Evolutionary conservation across 2,113 vertebrate genomes (phyloP).

Genomic region (Amphilophus citrinellus): DNA sequence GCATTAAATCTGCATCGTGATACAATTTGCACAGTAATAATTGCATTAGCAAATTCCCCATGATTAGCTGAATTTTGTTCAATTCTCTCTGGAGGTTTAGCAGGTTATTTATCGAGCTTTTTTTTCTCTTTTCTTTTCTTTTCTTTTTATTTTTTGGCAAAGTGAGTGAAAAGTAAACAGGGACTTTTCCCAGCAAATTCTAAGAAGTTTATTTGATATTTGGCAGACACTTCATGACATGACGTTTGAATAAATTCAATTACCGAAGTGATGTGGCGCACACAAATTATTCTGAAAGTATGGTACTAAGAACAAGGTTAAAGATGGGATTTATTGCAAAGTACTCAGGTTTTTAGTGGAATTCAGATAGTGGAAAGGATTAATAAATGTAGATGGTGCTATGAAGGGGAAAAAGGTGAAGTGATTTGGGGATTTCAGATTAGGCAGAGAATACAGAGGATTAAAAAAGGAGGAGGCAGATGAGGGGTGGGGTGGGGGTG

Average conservation of each 20-base stretch:
- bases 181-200: neutral
- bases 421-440: too few species aligned
- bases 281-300: neutral
- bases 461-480: neutral
- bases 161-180: neutral
- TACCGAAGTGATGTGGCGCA: neutral
- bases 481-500: too few species aligned
- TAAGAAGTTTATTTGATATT: neutral
- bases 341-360: neutral
- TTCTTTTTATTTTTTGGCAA: too few species aligned
- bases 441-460: neutral
- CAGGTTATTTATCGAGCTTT: neutral
- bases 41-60: neutral
- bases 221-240: neutral
- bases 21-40: neutral
- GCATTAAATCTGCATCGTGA: neutral
- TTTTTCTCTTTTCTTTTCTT: neutral
- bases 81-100: neutral
- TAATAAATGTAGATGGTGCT: neutral
- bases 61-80: neutral
- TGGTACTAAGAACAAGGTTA: neutral
- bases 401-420: neutral
- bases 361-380: neutral
- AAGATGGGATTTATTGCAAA: neutral
- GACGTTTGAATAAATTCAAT: neutral